phyloP scores from a whole-genome alignment of 2,797 vertebrate species.

The Pseudochirops corinnae region DNA sequence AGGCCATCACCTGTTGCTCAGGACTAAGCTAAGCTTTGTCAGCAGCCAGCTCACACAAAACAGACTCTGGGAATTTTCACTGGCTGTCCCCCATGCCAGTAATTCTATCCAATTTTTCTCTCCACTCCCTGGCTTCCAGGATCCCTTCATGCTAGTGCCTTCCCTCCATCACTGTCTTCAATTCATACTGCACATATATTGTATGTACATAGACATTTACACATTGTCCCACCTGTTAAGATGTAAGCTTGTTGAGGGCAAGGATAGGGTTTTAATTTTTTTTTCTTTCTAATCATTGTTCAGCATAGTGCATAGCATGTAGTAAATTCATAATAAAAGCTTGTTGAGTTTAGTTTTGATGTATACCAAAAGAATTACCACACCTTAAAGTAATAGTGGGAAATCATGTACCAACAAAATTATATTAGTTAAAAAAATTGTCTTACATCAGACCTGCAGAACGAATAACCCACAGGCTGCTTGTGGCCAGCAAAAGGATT shows the following conservation, averaged over 20 bases:
- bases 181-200: no score
- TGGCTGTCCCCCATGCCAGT: no score
- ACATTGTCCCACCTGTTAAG: no score
- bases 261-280: not conserved
- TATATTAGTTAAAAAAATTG: not conserved
- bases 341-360: not conserved
- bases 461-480: no score
- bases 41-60: not conserved
- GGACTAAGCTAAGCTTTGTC: not conserved
- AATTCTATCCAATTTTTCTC: not conserved
- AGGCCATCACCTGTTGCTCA: not conserved
- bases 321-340: not conserved
- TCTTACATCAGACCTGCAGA: no score
- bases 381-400: not conserved
- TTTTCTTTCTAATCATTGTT: not conserved
- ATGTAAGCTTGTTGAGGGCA: no score
- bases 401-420: not conserved
- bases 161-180: no score
- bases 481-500: no score
- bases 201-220: no score
- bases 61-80: not conserved
- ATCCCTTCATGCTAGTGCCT: no score
- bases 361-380: not conserved
- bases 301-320: not conserved
- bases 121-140: no score